Evolutionary conservation across 2,797 vertebrate species (phyloP).

Genomic region (Toxotes lorentzi): DNA sequence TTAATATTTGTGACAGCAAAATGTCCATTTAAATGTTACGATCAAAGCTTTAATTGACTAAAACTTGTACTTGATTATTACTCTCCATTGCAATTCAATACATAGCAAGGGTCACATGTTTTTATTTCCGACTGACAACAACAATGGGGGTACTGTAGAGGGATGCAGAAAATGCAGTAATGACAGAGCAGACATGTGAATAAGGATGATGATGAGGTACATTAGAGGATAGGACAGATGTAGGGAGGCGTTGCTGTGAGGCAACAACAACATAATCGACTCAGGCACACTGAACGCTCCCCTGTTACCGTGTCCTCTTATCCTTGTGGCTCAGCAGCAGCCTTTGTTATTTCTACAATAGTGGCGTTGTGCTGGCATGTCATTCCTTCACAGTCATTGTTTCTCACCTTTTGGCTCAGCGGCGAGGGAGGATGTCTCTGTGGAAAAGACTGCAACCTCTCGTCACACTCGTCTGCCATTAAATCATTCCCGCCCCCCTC

Average conservation of each 20-base stretch:
- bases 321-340: conserved; percentile 78
- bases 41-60: not conserved
- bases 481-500: conserved; percentile 29
- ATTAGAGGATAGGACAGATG: conserved; percentile 71
- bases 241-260: conserved; percentile 64
- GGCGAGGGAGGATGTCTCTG: conserved; percentile 66
- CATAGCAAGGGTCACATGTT: not conserved
- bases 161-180: conserved; percentile 52
- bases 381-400: conserved; percentile 82
- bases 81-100: not conserved
- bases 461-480: conserved; percentile 47
- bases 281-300: conserved; percentile 76
- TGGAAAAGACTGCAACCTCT: conserved; percentile 62
- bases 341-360: conserved; percentile 80
- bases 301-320: conserved; percentile 79
- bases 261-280: conserved; percentile 82
- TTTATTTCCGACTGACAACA: conserved; percentile 13
- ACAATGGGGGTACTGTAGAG: conserved; percentile 1
- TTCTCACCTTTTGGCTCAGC: conserved; percentile 78
- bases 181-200: conserved; percentile 31
- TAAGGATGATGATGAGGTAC: conserved; percentile 41
- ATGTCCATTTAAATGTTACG: not conserved
- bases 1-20: not conserved
- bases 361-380: conserved; percentile 77
- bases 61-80: not conserved